These are phyloP conservation scores for Cydia fagiglandana DNA, from an alignment of 1,140 invertebrate genomes.

Conservation along the genomic window DNA sequence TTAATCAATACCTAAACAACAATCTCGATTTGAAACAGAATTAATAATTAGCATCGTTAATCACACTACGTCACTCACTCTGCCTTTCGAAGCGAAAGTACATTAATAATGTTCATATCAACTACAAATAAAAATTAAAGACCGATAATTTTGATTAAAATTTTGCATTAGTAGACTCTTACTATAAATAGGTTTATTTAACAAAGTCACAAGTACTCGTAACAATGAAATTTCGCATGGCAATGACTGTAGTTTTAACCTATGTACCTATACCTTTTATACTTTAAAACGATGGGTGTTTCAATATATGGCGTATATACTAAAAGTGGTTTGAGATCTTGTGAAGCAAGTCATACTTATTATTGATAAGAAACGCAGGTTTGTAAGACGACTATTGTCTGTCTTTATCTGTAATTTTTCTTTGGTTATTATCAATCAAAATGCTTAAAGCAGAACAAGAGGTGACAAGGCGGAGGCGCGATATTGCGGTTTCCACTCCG, in stretches of 20 bases:
- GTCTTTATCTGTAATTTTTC: not conserved
- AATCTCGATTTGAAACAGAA: slow-evolving; percentile 3
- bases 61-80: slow-evolving; percentile 13
- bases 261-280: too few relatives aligned
- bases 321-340: too few relatives aligned
- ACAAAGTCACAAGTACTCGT: too few relatives aligned
- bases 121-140: not conserved
- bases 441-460: slow-evolving; percentile 26
- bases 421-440: slow-evolving; percentile 16
- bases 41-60: slow-evolving; percentile 8
- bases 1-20: not conserved
- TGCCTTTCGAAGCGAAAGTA: not conserved
- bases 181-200: not conserved
- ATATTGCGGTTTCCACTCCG: slow-evolving; percentile 22
- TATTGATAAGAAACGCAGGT: too few relatives aligned
- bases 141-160: not conserved
- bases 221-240: too few relatives aligned
- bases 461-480: not conserved
- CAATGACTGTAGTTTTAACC: too few relatives aligned
- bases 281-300: too few relatives aligned
- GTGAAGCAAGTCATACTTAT: too few relatives aligned
- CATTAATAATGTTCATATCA: not conserved
- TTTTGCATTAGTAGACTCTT: too few relatives aligned
- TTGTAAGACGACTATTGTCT: too few relatives aligned
- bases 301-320: too few relatives aligned